Base-by-base conservation (phyloP, 2,797 vertebrate genomes). In the Pygocentrus nattereri region DNA sequence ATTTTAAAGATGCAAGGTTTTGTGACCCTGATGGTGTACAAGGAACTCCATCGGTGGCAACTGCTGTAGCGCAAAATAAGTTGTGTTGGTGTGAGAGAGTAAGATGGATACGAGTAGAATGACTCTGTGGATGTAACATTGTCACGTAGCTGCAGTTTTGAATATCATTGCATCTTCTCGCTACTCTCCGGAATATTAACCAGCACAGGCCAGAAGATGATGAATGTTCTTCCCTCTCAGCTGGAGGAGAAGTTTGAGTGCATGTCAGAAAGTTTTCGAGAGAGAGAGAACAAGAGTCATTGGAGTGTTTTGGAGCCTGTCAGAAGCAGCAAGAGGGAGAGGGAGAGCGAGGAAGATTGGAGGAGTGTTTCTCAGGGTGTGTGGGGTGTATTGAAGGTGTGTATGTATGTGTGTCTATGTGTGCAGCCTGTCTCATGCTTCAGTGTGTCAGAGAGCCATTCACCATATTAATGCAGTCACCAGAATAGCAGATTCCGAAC, bases 381-480 rank as follows among this genome's bases (percentile, higher is more conserved):
- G 49, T 38, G 50, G 31, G 31, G 50, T 25, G 49, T 41, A 19
- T 56, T 68, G 50, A 34, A 68, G 25, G 68, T 27, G 47, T 65
- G 47, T 65, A 11, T 23, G 59, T 64, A 44, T 56, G 64, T 56
- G 47, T 34, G 47, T 31, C 25, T 54, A 47, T 67, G 75, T 52
- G 61, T 5, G 52, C 21, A 77, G 30, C 56, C 58, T 75, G 74
- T 75, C 62, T 50, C 75, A 77, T 77, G 75, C 75, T 68, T 77
- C 62, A 67, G 47, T 78, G 64, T 78, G 50, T 69, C 64, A 58
- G 64, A 56, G 64, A 68, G 50, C 64, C 16, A 0, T 76, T 85
- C 72, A 44, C 81, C 65, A 82, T 85, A 85, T 79, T 85, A 85
- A 82, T 82, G 67, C 69, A 59, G 68, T 50, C 68, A 10, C 27